These are phyloP conservation scores for Potamarius usumacintae DNA, from an alignment of 2,113 vertebrate genomes.

Conservation along the genomic window DNA sequence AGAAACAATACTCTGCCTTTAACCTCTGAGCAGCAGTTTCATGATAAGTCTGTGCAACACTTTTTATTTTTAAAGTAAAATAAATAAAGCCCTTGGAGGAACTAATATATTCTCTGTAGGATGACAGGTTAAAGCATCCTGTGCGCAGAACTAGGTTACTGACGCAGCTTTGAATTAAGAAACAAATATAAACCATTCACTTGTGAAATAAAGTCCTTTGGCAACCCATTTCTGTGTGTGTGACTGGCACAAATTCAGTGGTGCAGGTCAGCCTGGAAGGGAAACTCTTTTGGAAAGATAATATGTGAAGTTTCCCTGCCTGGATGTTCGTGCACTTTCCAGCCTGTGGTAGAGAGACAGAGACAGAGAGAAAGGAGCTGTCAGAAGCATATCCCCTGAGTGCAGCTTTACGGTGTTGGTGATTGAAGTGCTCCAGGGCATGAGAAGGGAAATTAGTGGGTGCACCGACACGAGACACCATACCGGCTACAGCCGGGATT, in stretches of 20 bases:
- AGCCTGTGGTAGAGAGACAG: slow-evolving; percentile 7
- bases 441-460: slow-evolving; percentile 48
- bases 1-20: slow-evolving; percentile 37
- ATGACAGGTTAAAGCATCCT: slow-evolving; percentile 5
- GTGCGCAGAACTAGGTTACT: neutral
- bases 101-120: neutral
- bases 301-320: slow-evolving; percentile 14
- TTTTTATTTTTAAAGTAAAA: neutral
- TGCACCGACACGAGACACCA: slow-evolving; percentile 51
- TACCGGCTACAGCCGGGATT: slow-evolving; percentile 29
- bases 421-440: slow-evolving; percentile 54
- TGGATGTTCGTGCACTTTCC: slow-evolving; percentile 19
- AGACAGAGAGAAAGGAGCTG: slow-evolving; percentile 3
- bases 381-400: slow-evolving; percentile 46
- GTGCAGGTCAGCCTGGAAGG: slow-evolving; percentile 26
- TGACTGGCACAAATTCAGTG: neutral
- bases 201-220: slow-evolving; percentile 33
- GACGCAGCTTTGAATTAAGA: neutral
- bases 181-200: slow-evolving; percentile 25
- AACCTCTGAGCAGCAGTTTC: slow-evolving; percentile 2
- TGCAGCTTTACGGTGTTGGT: slow-evolving; percentile 46
- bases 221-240: slow-evolving; percentile 14
- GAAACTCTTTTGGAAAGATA: slow-evolving; percentile 22
- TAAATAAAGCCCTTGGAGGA: slow-evolving; percentile 4
- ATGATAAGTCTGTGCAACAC: neutral